phyloP scores from a whole-genome alignment of 2,797 vertebrate genomes.

The Rhynchotus rufescens region DNA sequence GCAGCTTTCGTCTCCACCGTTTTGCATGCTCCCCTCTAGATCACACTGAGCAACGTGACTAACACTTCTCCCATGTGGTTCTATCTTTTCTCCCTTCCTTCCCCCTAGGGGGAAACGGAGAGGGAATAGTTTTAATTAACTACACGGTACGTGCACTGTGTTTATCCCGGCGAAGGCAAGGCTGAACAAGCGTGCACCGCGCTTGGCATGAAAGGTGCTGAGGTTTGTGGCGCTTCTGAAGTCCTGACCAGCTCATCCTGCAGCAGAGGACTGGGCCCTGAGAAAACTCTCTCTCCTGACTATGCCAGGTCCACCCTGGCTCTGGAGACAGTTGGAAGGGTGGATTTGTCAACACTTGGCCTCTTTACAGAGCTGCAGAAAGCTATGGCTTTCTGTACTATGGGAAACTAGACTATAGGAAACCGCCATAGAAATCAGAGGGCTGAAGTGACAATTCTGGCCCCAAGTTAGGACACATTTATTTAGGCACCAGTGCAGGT shows the following conservation, averaged over 20 bases:
- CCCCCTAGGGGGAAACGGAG: conserved; percentile 3
- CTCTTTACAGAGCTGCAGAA: neutral
- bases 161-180: conserved; percentile 42
- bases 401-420: neutral
- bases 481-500: neutral
- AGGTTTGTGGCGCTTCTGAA: conserved; percentile 56
- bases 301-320: neutral
- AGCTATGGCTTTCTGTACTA: too few species aligned
- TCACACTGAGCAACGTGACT: neutral
- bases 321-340: neutral
- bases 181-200: conserved; percentile 48
- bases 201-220: conserved; percentile 22
- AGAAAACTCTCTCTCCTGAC: neutral
- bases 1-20: neutral
- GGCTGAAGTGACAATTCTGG: neutral
- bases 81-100: conserved; percentile 38
- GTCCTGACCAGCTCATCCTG: neutral
- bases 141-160: neutral
- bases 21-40: neutral
- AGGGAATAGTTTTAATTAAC: conserved; percentile 70
- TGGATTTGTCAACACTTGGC: rapidly evolving
- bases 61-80: conserved; percentile 39
- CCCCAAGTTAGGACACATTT: neutral
- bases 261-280: neutral
- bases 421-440: rapidly evolving